phyloP scores from a whole-genome alignment of 2,888 invertebrate genomes.

The Xanthorhoe designata region DNA sequence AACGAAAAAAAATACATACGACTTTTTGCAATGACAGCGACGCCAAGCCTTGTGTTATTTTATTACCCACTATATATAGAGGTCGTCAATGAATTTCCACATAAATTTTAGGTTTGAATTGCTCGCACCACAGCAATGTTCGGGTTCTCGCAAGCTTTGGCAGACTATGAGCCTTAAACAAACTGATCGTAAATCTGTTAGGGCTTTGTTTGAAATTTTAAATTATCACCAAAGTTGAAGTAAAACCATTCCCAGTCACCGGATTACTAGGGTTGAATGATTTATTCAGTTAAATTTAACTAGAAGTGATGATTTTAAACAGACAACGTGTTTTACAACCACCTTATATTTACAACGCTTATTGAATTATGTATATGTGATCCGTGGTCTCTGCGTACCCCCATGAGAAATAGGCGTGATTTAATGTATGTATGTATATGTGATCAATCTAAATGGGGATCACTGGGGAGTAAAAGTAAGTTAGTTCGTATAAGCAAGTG shows the following conservation, averaged over 20 bases:
- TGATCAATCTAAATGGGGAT: too few species aligned
- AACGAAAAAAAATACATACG: too few species aligned
- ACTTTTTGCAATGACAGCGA: too few species aligned
- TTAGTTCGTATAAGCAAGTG: too few species aligned
- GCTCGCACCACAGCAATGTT: background rate
- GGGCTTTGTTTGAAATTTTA: slow-evolving; percentile 70
- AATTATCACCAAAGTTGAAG: slow-evolving; percentile 65
- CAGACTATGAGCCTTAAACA: slow-evolving; percentile 7
- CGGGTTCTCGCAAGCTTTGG: background rate
- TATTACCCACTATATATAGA: too few species aligned
- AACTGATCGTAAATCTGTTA: slow-evolving; percentile 62
- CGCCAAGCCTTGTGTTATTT: too few species aligned
- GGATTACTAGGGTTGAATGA: slow-evolving; percentile 66
- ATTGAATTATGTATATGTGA: background rate
- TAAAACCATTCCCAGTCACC: slow-evolving; percentile 49
- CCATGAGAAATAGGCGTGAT: too few species aligned
- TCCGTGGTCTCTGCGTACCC: too few species aligned
- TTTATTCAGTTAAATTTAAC: slow-evolving; percentile 52
- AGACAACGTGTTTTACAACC: background rate
- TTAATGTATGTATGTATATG: too few species aligned
- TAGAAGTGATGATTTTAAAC: background rate
- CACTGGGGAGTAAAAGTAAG: too few species aligned
- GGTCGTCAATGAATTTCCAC: too few species aligned
- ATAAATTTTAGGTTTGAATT: too few species aligned
- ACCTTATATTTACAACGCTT: background rate